These are phyloP conservation scores for Leptinotarsa texana DNA, from an alignment of 1,140 invertebrate species.

Conservation along the genomic window DNA sequence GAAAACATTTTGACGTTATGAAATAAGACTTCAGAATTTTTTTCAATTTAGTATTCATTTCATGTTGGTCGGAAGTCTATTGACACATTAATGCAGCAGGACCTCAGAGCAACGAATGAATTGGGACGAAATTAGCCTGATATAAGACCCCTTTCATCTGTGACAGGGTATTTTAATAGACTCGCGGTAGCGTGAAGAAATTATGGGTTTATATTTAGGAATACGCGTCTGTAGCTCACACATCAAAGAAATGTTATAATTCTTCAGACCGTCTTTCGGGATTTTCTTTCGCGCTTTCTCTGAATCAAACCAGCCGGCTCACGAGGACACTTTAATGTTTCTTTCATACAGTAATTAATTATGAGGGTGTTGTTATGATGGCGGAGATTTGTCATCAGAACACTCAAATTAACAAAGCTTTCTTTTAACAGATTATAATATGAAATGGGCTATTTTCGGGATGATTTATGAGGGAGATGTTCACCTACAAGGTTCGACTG, in stretches of 20 bases:
- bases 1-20: no score
- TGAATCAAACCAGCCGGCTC: constrained; percentile 4
- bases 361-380: not conserved
- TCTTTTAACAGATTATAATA: not conserved
- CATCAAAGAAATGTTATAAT: constrained; percentile 16
- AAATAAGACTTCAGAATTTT: no score
- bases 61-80: not conserved
- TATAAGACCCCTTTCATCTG: constrained; percentile 6
- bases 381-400: not conserved
- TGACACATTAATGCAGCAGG: not conserved
- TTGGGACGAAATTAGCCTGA: constrained; percentile 10
- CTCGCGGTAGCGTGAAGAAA: not conserved
- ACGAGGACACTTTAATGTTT: constrained; percentile 3
- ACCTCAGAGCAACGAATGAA: not conserved
- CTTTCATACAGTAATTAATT: not conserved
- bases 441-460: no score
- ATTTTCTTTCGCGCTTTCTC: not conserved
- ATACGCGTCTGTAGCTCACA: not conserved
- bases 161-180: constrained; percentile 22
- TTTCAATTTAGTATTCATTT: not conserved
- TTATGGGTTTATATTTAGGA: constrained; percentile 9
- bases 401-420: constrained; percentile 6
- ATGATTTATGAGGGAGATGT: no score
- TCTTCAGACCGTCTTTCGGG: not conserved
- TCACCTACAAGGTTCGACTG: no score